These are phyloP conservation scores for Struthidea cinerea DNA, from an alignment of 2,113 vertebrate species.

Conservation along the genomic window DNA sequence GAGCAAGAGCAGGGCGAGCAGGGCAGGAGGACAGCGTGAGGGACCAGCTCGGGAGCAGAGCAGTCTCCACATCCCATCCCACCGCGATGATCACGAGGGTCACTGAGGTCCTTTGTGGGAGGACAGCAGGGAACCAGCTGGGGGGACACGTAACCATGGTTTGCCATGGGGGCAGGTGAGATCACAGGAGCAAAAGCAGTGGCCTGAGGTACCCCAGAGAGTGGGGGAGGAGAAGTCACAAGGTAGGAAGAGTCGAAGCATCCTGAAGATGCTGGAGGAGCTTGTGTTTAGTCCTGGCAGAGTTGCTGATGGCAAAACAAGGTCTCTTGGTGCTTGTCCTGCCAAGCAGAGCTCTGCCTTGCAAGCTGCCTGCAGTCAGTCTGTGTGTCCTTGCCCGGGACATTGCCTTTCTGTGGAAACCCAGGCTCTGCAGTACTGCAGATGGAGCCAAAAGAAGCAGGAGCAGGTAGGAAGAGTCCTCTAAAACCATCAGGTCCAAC, in stretches of 20 bases:
- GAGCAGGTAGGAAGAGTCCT: neutral
- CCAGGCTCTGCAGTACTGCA: neutral
- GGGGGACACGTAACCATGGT: neutral
- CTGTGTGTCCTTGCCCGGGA: accelerated
- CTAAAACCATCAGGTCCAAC: neutral
- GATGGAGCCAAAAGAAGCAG: neutral
- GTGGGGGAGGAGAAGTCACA: neutral
- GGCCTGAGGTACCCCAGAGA: neutral
- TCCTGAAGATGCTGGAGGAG: neutral
- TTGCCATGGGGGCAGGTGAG: neutral
- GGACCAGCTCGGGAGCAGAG: neutral
- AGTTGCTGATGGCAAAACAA: neutral
- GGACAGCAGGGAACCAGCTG: neutral
- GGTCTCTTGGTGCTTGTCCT: neutral
- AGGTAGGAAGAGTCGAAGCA: neutral
- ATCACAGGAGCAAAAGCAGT: neutral
- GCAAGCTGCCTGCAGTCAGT: neutral
- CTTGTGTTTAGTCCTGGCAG: neutral
- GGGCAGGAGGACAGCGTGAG: neutral
- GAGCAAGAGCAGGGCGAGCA: neutral
- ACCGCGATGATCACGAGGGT: neutral
- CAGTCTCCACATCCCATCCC: accelerated
- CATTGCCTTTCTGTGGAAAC: neutral
- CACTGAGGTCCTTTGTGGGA: neutral
- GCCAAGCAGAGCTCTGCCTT: neutral